Conservation (phyloP, 2,113 vertebrate genomes). For the Mormyrus iriodes region DNA sequence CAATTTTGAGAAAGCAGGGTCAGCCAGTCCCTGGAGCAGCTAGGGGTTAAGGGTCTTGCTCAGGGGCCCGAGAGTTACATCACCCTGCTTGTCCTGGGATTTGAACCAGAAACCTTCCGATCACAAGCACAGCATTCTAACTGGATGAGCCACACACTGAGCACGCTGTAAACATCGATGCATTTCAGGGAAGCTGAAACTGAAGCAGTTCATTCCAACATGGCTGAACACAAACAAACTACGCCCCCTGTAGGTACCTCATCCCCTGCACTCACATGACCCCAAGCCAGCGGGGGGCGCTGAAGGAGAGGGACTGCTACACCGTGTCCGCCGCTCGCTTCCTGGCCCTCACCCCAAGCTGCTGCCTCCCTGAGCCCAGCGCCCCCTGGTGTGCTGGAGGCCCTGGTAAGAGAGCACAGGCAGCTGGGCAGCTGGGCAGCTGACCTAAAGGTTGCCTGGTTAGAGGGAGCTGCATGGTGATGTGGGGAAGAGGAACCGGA, state of each 20-base stretch:
- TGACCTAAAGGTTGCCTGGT: background rate
- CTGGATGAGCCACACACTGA: background rate
- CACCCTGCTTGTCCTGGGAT: background rate
- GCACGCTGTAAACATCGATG: background rate
- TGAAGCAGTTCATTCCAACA: background rate
- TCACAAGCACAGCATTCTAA: background rate
- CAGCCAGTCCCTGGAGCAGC: background rate
- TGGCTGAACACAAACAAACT: background rate
- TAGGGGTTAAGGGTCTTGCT: background rate
- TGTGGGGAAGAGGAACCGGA: background rate
- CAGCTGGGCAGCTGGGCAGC: background rate
- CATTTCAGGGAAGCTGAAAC: background rate
- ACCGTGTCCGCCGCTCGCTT: constrained; percentile 78
- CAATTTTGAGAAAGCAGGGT: background rate
- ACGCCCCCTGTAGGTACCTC: constrained; percentile 69
- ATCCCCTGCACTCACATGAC: constrained; percentile 82
- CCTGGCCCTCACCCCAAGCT: constrained; percentile 76
- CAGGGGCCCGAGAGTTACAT: background rate
- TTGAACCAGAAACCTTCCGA: background rate
- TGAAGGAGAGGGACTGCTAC: constrained; percentile 76
- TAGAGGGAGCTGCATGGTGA: background rate
- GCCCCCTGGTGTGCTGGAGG: constrained; percentile 55
- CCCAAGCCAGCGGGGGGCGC: constrained; percentile 62
- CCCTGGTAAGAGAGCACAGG: constrained; percentile 24
- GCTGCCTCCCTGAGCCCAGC: constrained; percentile 65